Evolutionary conservation across 2,113 vertebrate species (phyloP).

Genomic region (Polypterus senegalus): DNA sequence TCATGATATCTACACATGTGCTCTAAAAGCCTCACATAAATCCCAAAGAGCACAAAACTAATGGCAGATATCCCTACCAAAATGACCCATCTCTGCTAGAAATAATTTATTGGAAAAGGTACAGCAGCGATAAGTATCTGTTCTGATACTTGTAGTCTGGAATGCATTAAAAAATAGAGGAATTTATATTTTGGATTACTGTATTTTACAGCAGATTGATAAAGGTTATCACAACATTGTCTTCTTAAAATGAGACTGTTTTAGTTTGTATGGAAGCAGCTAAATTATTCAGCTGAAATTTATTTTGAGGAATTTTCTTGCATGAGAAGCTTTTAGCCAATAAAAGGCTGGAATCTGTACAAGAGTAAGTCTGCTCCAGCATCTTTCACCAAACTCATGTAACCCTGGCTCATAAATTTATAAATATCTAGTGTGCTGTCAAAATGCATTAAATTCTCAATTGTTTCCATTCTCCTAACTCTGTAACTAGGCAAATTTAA

Average conservation of each 20-base stretch:
- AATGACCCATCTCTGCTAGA: too few relatives aligned
- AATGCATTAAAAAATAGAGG: too few relatives aligned
- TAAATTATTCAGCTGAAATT: neutral
- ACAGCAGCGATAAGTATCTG: too few relatives aligned
- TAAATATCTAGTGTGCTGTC: slow-evolving; percentile 9
- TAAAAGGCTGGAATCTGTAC: slow-evolving; percentile 9
- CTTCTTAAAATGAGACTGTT: too few relatives aligned
- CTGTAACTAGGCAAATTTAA: neutral
- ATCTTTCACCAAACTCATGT: slow-evolving; percentile 14
- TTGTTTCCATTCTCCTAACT: slow-evolving; percentile 9
- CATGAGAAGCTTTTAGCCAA: slow-evolving; percentile 13
- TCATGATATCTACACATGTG: too few relatives aligned
- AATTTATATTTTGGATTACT: too few relatives aligned
- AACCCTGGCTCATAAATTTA: slow-evolving; percentile 13
- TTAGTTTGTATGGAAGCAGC: neutral
- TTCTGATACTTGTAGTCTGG: too few relatives aligned
- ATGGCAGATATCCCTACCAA: too few relatives aligned
- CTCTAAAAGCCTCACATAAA: too few relatives aligned
- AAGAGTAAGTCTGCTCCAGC: slow-evolving; percentile 6
- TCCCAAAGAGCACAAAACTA: too few relatives aligned
- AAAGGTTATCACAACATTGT: neutral
- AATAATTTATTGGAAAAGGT: too few relatives aligned
- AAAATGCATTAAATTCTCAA: slow-evolving; percentile 5
- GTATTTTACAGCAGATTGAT: neutral
- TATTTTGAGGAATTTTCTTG: slow-evolving; percentile 12